Evolutionary conservation across 2,888 invertebrate genomes (phyloP), one percentile per base, ranked within the genome.

Genomic region (Cremastobaeus sp.): DNA sequence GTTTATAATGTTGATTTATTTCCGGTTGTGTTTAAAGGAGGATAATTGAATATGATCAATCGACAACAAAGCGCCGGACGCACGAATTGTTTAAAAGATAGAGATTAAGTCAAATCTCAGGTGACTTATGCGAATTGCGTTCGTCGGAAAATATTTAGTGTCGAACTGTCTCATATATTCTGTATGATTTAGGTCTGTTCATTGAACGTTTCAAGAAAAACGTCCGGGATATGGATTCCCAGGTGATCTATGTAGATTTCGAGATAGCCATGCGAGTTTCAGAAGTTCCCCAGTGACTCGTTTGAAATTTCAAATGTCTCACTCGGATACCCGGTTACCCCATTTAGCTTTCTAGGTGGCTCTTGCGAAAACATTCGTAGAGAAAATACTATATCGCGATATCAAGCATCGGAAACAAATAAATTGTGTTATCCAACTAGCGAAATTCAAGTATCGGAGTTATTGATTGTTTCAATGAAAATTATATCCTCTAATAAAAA

Each of bases 201-300:
- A 55, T 70, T 48, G 54, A 55, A 32, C 47, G 28, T 39, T 62
- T 60, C 32, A 70, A 62, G 69, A 52, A 62, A 62, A 70, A 62
- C 34, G 62, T 41, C n/a, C 25, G 34, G 47, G 32, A 37, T 62
- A 55, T 70, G 62, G 47, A 70, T 62, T 62, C 55, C 60, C 47
- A 47, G 25, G 62, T 62, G 62, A 70, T 70, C 60, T 60, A 60
- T 70, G 62, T 41, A 60, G 69, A 62, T 62, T 70, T 70, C 28
- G 39, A 60, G 62, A 70, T 70, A 60, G 54, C 45, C 60, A 39
- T 54, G 32, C 39, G 21, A 60, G 47, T 37, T 47, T 4, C 43
- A 12, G 43, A 59, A 59, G 45, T 68, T 68, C 59, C 45, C 59
- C 25, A 15, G 68, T 59, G 68, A 43, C 59, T 68, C 68, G 45